Evolutionary conservation across 2,888 invertebrate genomes (phyloP), one percentile per base, ranked within the genome.

Genomic region (Trichopoda pennipes): DNA sequence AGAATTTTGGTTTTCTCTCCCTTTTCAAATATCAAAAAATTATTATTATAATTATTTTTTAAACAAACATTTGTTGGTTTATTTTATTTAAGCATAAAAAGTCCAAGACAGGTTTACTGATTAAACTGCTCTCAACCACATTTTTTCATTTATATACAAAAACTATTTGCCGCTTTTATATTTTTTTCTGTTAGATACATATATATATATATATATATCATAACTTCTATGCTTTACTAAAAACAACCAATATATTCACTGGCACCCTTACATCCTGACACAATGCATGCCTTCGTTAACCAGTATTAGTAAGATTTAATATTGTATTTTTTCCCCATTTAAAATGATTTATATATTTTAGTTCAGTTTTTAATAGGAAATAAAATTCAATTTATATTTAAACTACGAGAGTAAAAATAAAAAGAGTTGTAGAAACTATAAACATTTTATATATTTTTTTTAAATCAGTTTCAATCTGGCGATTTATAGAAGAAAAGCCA

Each of bases 291-390:
- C 10, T 38, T 38, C 12, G 9, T 10, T 28, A 28, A 6, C 28
- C 28, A 1, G 28, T 28, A 28, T 28, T 19, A 17, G 53, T 44
- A 44, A 60, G 53, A 49, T 66, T 64, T 23, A 73, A 56, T 56
- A 58, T 47, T 55, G n/a, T 53, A 56, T 66, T 63, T 56, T 73
- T 44, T 23, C 23, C 17, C 56, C 70, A 75, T 70, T 70, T 81
- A 64, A 78, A 70, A 78, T 82, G 81, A 82, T 82, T 82, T 82
- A 81, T 81, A 60, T 70, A 72, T 78, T 78, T 81, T n/a, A n/a
- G 78, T 81, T 82, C 72, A 78, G 78, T 75, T 82, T 78, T 82
- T 82, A 78, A 82, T 78, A 78, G 81, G 81, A 81, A 81, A 81
- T 78, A 75, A 70, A 82, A 74, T 35, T 47, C 55, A 78, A 82